Conservation (phyloP, 2,888 invertebrate genomes). For the Epistrophe eligans region DNA sequence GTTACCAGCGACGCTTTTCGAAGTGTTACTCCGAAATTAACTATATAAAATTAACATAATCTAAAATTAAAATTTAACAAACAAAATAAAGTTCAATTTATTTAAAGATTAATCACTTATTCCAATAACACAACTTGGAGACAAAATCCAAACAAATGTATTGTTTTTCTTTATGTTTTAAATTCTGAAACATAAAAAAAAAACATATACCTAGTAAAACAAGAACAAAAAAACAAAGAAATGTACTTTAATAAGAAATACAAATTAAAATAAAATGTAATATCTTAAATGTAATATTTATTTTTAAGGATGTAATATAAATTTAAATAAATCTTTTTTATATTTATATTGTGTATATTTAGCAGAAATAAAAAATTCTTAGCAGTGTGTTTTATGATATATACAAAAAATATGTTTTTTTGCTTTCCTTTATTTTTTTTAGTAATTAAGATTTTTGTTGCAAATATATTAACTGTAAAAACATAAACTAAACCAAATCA, state of each 20-base stretch:
- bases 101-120: too few relatives aligned
- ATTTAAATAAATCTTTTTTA: conserved; percentile 67
- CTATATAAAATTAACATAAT: too few relatives aligned
- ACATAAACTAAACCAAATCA: conserved; percentile 54
- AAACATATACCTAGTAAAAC: conserved; percentile 12
- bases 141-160: too few relatives aligned
- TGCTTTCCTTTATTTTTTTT: conserved; percentile 37
- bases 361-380: conserved; percentile 49
- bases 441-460: conserved; percentile 55
- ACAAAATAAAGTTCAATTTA: too few relatives aligned
- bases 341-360: conserved; percentile 71
- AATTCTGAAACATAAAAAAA: conserved; percentile 19
- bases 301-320: conserved; percentile 56
- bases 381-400: conserved; percentile 45
- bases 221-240: conserved; percentile 19
- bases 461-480: conserved; percentile 29
- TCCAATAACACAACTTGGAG: too few relatives aligned
- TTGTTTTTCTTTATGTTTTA: background rate
- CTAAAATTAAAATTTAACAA: too few relatives aligned
- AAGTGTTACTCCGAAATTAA: too few relatives aligned
- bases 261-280: conserved; percentile 42
- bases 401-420: conserved; percentile 5
- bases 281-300: conserved; percentile 64
- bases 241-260: conserved; percentile 59
- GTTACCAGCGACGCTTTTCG: too few relatives aligned